Percentiles rank a stretch among this genome's conserved stretches.
Evolutionary conservation across 2,113 vertebrate species (phyloP).

Genomic region (Litocranius walleri): DNA sequence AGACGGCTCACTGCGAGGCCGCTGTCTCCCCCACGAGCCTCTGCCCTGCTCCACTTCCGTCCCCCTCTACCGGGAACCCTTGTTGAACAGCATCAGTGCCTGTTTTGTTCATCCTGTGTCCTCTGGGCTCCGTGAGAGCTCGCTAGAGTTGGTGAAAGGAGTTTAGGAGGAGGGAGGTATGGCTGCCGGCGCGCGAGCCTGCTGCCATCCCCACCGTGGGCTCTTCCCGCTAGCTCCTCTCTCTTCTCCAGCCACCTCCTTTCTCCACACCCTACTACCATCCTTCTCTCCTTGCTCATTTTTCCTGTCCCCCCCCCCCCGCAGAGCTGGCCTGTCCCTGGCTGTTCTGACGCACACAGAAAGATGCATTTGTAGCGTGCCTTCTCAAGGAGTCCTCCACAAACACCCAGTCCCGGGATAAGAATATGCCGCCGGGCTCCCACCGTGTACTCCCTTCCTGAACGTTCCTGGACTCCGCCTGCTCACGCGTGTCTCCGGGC

Average conservation of each 20-base stretch:
- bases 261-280: neutral
- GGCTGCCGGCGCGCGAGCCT: neutral
- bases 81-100: neutral
- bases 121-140: neutral
- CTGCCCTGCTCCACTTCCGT: neutral
- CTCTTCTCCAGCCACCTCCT: neutral
- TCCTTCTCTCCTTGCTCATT: neutral
- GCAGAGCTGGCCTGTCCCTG: neutral
- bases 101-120: neutral
- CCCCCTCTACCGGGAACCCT: neutral
- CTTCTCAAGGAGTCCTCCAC: neutral
- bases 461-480: neutral
- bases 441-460: neutral
- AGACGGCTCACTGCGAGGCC: too few species aligned
- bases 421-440: neutral
- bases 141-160: neutral
- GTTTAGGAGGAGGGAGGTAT: neutral
- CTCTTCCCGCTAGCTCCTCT: neutral
- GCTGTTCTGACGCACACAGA: neutral
- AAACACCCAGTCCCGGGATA: neutral
- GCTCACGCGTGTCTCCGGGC: fast-evolving
- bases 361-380: neutral
- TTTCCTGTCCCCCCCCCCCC: neutral
- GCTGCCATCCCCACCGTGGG: neutral
- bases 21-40: neutral